Percentiles rank a stretch among this genome's conserved stretches.
Conservation (phyloP, 2,797 vertebrate genomes). For the Neosilurus mollespiculum region DNA sequence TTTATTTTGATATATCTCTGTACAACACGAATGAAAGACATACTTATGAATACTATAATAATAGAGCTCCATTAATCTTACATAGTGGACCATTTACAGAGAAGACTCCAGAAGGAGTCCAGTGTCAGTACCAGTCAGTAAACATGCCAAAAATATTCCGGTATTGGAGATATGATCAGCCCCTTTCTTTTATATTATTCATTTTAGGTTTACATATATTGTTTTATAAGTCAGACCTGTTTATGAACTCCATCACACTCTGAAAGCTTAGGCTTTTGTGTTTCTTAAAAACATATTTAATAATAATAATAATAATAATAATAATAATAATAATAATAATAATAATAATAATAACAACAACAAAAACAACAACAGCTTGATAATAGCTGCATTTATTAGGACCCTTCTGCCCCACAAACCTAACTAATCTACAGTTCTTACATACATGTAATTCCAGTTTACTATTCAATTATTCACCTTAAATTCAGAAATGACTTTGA, state of each 20-base stretch:
- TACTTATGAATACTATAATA: too few species aligned
- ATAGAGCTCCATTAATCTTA: too few species aligned
- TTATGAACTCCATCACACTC: neutral
- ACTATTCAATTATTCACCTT: neutral
- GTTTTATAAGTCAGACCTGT: neutral
- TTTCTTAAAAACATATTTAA: too few species aligned
- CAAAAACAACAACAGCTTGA: too few species aligned
- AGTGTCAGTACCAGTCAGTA: neutral
- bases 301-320: too few species aligned
- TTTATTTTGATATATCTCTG: too few species aligned
- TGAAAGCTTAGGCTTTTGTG: neutral
- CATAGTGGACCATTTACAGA: neutral
- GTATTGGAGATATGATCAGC: neutral
- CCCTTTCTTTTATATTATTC: neutral
- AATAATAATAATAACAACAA: too few species aligned
- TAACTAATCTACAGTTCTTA: neutral
- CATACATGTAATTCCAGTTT: neutral
- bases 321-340: too few species aligned
- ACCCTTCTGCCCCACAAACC: neutral
- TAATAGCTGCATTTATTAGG: neutral
- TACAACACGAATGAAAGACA: too few species aligned
- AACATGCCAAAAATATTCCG: neutral
- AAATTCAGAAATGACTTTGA: neutral
- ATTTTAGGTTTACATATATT: neutral
- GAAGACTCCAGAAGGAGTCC: neutral